Evolutionary conservation across 2,888 invertebrate species (phyloP), one percentile per base, ranked within the genome.

Genomic region (Scaeva pyrastri): DNA sequence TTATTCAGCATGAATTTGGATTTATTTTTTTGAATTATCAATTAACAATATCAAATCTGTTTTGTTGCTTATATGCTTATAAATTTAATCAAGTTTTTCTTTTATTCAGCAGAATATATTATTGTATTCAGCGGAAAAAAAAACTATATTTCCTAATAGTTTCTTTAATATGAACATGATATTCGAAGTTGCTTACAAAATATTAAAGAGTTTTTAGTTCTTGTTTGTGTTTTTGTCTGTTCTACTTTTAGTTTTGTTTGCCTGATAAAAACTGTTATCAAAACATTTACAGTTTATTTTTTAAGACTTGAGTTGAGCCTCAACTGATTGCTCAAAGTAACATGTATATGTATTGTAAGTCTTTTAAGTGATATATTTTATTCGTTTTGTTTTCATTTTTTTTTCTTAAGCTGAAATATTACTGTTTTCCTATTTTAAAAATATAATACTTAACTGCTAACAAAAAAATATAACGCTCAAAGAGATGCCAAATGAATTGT

Each of bases 401-500:
- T 66, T 43, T 36, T 45, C 14, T 14, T 23, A 16, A 64, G n/a
- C 45, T 66, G 31, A 66, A 48, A 8, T 1, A 19, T 66, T 31
- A 48, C 8, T 48, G 4, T 48, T 19, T 8, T 66, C 66, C 66
- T 66, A 66, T 66, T 66, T 66, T 48, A 19, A 31, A 14, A 5
- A 16, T 36, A 62, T 58, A 39, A 58, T 12, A 39, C 19, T 62
- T 48, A 21, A 43, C 43, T 39, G 43, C 62, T 55, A 36, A 45
- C 68, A 64, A 50, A 11, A 8, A 52, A n/a, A n/a, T 68, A 48
- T 36, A 12, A 68, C n/a, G 85, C 85, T 85, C 85, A 86, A 81
- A 45, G 73, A 74, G 81, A 81, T 86, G 85, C 85, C 85, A 86
- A 86, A 85, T 62, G 70, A 77, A 81, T 76, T 76, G 66, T 81